Conservation (phyloP, 2,888 invertebrate genomes). For the Drosophila quinaria region DNA sequence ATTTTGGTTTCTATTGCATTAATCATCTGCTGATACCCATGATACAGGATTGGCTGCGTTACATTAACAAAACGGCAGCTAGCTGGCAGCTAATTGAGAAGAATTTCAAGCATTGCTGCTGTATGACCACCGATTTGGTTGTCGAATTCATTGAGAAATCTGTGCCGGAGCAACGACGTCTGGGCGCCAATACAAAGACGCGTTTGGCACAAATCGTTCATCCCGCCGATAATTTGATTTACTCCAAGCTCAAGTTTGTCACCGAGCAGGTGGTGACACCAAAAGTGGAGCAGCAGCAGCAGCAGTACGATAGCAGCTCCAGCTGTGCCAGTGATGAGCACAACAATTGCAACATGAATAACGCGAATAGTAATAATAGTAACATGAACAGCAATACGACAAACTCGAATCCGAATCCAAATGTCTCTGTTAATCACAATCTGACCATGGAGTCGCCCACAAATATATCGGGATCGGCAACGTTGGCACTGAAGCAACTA, state of each 20-base stretch:
- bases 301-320: slow-evolving; percentile 61
- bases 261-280: slow-evolving; percentile 78
- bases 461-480: slow-evolving; percentile 88
- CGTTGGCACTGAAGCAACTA: slow-evolving; percentile 94
- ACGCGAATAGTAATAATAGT: not conserved
- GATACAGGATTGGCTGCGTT: slow-evolving; percentile 96
- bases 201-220: slow-evolving; percentile 84
- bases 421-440: slow-evolving; percentile 49
- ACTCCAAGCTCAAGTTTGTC: slow-evolving; percentile 84
- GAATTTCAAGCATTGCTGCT: slow-evolving; percentile 97
- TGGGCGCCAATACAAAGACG: slow-evolving; percentile 71
- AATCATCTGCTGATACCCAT: slow-evolving; percentile 96
- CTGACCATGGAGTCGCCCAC: slow-evolving; percentile 85
- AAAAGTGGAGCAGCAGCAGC: slow-evolving; percentile 20
- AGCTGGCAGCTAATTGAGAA: slow-evolving; percentile 92
- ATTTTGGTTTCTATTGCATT: slow-evolving; percentile 96
- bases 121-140: slow-evolving; percentile 95
- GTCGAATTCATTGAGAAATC: slow-evolving; percentile 94
- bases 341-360: slow-evolving; percentile 17
- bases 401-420: not conserved
- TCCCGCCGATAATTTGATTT: slow-evolving; percentile 84
- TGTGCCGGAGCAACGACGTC: slow-evolving; percentile 82
- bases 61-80: slow-evolving; percentile 90
- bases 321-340: slow-evolving; percentile 54
- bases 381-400: slow-evolving; percentile 6